Evolutionary conservation across 1,140 invertebrate genomes (phyloP).

Genomic region (Sarcophaga bullata): DNA sequence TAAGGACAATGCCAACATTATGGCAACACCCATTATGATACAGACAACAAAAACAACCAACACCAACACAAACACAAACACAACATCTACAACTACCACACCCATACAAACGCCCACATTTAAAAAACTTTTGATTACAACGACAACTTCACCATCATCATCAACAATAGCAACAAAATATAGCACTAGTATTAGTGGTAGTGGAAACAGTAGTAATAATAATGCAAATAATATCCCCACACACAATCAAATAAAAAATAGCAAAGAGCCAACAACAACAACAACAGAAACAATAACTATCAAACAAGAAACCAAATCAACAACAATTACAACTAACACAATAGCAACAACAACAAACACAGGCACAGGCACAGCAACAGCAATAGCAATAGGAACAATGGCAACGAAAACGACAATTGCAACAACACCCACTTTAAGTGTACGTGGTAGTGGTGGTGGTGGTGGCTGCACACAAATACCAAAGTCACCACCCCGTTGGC

Average conservation of each 20-base stretch:
- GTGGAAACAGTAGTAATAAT: background rate
- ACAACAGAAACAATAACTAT: background rate
- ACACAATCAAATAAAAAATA: background rate
- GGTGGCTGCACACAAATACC: constrained; percentile 48
- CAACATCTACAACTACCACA: constrained; percentile 39
- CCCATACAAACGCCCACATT: constrained; percentile 14
- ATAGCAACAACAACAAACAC: constrained; percentile 43
- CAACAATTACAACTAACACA: constrained; percentile 43
- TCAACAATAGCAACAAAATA: background rate
- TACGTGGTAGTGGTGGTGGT: constrained; percentile 24
- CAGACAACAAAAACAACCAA: constrained; percentile 28
- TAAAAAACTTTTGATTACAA: constrained; percentile 6
- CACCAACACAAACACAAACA: constrained; percentile 36
- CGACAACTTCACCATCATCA: background rate
- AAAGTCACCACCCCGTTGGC: constrained; percentile 83
- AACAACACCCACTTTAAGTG: constrained; percentile 46
- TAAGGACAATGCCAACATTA: constrained; percentile 25
- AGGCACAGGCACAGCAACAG: constrained; percentile 20
- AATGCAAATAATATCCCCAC: constrained; percentile 1
- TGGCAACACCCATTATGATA: constrained; percentile 43
- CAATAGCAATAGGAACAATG: constrained; percentile 30
- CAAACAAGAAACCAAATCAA: constrained; percentile 14
- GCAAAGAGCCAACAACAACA: background rate
- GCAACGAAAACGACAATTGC: constrained; percentile 20
- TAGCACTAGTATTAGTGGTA: background rate